These are phyloP conservation scores for Melieria omissa DNA, from an alignment of 2,888 invertebrate genomes.

Conservation along the genomic window DNA sequence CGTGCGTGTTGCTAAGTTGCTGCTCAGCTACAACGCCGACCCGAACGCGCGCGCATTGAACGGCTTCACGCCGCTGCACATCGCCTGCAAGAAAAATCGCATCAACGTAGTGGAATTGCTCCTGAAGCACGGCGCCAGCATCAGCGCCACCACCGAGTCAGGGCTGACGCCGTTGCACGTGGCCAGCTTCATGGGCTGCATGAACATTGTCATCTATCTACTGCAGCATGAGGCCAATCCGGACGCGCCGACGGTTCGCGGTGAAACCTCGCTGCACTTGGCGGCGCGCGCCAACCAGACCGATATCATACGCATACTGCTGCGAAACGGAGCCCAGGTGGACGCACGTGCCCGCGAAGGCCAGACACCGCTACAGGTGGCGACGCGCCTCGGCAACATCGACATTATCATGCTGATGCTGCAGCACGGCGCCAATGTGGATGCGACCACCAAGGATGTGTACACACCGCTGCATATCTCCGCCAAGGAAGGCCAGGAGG, in stretches of 20 bases:
- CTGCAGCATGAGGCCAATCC: constrained; percentile 93
- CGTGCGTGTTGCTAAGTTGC: constrained; percentile 90
- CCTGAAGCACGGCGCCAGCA: constrained; percentile 92
- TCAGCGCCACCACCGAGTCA: constrained; percentile 78
- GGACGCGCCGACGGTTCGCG: constrained; percentile 94
- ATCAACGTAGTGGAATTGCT: constrained; percentile 93
- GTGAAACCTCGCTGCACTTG: constrained; percentile 95
- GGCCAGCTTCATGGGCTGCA: constrained; percentile 99
- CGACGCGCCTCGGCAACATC: constrained; percentile 90
- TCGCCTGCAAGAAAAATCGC: constrained; percentile 98
- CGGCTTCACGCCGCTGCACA: constrained; percentile 97
- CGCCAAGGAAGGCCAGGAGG: constrained; percentile 95
- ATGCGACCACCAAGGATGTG: constrained; percentile 91
- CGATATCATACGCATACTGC: constrained; percentile 93
- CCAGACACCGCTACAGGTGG: constrained; percentile 97
- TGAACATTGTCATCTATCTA: constrained; percentile 97
- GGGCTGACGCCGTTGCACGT: constrained; percentile 97
- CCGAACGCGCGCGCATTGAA: constrained; percentile 96
- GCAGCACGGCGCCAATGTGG: constrained; percentile 91
- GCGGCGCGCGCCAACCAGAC: constrained; percentile 98
- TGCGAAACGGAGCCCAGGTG: constrained; percentile 91
- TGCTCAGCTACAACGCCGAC: constrained; percentile 95
- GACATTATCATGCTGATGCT: constrained; percentile 94
- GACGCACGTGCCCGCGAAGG: constrained; percentile 83
- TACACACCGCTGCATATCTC: constrained; percentile 98